phyloP scores from a whole-genome alignment of 2,113 vertebrate species.

The Calidris pygmaea region DNA sequence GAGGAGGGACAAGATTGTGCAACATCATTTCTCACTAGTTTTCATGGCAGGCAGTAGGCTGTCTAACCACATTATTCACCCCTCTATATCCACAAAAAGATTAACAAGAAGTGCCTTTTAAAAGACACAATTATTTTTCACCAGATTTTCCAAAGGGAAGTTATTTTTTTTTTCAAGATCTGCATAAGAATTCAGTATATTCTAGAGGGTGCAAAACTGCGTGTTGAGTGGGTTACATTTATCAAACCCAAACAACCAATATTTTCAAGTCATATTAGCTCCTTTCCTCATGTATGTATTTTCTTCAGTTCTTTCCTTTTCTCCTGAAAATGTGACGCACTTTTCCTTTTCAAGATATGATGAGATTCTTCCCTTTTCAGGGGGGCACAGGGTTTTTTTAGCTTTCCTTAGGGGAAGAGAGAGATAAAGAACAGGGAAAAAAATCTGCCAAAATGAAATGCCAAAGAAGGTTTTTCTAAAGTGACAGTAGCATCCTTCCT shows the following conservation, averaged over 20 bases:
- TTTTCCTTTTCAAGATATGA: not conserved
- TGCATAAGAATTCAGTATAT: not conserved
- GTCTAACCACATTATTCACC: not conserved
- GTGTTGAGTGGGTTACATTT: not conserved
- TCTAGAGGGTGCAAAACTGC: not conserved
- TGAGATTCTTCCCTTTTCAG: not conserved
- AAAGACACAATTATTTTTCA: not conserved
- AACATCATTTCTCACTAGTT: not conserved
- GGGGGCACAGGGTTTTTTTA: not conserved
- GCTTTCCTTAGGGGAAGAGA: not conserved
- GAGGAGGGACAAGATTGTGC: not conserved
- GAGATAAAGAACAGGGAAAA: not conserved
- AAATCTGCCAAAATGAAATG: not conserved
- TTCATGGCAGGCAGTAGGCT: not conserved
- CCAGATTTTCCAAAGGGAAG: not conserved
- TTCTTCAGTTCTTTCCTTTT: constrained; percentile 21
- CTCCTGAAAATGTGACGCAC: not conserved
- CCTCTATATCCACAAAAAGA: not conserved
- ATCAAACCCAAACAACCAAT: not conserved
- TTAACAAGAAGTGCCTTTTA: not conserved
- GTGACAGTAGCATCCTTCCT: not conserved
- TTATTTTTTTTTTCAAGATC: not conserved
- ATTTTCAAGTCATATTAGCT: not conserved
- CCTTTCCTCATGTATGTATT: not conserved
- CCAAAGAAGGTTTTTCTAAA: not conserved